These are phyloP conservation scores for Riptortus pedestris DNA, from an alignment of 1,140 invertebrate genomes.

Conservation along the genomic window DNA sequence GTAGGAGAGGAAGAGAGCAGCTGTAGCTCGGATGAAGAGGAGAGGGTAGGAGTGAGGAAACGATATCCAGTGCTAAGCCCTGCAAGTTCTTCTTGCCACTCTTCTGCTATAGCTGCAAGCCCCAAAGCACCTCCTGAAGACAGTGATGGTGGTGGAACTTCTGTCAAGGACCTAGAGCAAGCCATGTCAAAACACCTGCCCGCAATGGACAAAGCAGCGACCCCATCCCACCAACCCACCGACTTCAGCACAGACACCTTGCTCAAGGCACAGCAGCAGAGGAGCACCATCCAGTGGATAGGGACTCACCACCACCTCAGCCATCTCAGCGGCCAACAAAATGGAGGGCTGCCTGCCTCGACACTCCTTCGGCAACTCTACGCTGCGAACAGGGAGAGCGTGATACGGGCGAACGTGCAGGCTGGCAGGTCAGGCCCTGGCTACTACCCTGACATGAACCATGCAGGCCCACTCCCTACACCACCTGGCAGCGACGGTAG, in stretches of 20 bases:
- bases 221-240: conserved; percentile 60
- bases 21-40: conserved; percentile 42
- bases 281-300: conserved; percentile 89
- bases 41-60: conserved; percentile 33
- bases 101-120: conserved; percentile 38
- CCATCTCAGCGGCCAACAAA: conserved; percentile 23
- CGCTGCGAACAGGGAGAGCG: conserved; percentile 84
- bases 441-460: conserved; percentile 37
- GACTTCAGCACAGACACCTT: conserved; percentile 79
- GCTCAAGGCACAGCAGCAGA: conserved; percentile 66
- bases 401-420: conserved; percentile 81
- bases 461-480: conserved; percentile 64
- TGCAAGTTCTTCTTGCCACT: conserved; percentile 49
- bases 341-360: conserved; percentile 57
- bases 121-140: conserved; percentile 36
- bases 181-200: conserved; percentile 94
- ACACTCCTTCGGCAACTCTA: conserved; percentile 80
- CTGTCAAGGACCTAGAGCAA: conserved; percentile 85
- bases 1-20: conserved; percentile 43
- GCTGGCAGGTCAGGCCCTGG: conserved; percentile 46
- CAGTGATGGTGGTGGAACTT: conserved; percentile 41
- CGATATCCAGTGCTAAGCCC: conserved; percentile 45
- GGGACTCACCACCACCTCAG: conserved; percentile 53
- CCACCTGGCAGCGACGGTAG: conserved; percentile 70
- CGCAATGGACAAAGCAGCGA: conserved; percentile 45